A percentile compares a stretch with the other conserved stretches of the same genome.
phyloP scores from a whole-genome alignment of 2,113 vertebrate genomes.

The Phrynosoma blainvillii region DNA sequence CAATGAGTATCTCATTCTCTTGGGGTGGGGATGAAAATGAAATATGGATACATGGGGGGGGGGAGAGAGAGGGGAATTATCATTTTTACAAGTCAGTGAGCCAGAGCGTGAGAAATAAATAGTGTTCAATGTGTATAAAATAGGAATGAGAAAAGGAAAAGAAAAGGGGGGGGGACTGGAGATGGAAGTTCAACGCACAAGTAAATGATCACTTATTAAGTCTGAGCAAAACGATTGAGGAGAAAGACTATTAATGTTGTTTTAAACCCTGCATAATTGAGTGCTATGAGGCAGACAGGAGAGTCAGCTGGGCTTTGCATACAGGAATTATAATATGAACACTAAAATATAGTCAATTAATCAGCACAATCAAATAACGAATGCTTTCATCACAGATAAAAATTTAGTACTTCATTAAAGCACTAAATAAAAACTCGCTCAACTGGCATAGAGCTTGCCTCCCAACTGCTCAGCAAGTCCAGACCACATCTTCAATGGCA shows the following conservation, averaged over 20 bases:
- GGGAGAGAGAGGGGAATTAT: no score
- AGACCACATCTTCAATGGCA: background rate
- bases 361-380: constrained; percentile 13
- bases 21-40: no score
- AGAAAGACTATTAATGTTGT: constrained; percentile 54
- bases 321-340: background rate
- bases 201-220: constrained; percentile 43
- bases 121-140: no score
- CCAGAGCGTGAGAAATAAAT: no score
- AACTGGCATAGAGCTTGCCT: background rate
- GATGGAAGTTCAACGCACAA: constrained; percentile 44
- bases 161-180: background rate
- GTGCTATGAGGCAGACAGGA: constrained; percentile 53
- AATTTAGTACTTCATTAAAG: background rate
- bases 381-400: background rate
- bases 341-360: constrained; percentile 32
- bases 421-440: background rate
- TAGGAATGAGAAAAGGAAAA: background rate
- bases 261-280: constrained; percentile 54
- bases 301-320: constrained; percentile 17
- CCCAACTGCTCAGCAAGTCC: background rate
- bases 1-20: no score
- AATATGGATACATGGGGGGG: no score
- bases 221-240: constrained; percentile 55
- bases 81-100: no score